Evolutionary conservation across 2,888 invertebrate genomes (phyloP).

Genomic region (Drosophila prostipennis): DNA sequence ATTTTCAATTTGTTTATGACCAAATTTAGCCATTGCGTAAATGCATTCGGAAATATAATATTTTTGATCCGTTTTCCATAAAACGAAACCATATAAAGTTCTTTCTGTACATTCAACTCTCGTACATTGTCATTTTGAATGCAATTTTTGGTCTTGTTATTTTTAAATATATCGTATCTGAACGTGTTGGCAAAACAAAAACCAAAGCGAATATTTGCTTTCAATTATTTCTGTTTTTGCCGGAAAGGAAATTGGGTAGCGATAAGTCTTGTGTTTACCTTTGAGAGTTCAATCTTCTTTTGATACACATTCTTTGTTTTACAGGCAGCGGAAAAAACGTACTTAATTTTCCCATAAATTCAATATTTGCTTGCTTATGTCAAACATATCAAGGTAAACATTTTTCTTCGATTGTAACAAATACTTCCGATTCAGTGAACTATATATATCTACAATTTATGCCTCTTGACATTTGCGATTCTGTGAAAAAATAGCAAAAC

Average conservation of each 20-base stretch:
- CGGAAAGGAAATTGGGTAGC: constrained; percentile 8
- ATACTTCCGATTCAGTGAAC: constrained; percentile 10
- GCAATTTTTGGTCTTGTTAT: background rate
- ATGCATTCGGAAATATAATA: constrained; percentile 48
- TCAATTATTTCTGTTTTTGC: constrained; percentile 50
- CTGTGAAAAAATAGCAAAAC: constrained; percentile 18
- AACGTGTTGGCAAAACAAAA: constrained; percentile 20
- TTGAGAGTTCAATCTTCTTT: constrained; percentile 22
- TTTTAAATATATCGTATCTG: constrained; percentile 11
- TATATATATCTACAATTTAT: background rate
- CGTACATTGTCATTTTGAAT: constrained; percentile 9
- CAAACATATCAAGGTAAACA: background rate
- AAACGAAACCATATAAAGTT: constrained; percentile 4
- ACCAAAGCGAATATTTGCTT: constrained; percentile 52
- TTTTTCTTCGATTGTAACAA: constrained; percentile 5
- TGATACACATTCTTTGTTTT: background rate
- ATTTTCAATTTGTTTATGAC: constrained; percentile 42
- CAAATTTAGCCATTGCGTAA: constrained; percentile 64
- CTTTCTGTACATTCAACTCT: constrained; percentile 30
- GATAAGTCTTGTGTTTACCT: constrained; percentile 20
- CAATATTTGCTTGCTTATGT: constrained; percentile 1
- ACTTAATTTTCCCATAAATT: constrained; percentile 17
- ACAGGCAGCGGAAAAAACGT: background rate
- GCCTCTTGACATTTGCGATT: constrained; percentile 24
- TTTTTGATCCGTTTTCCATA: constrained; percentile 11